Conservation (phyloP, 2,113 vertebrate genomes). For the Notarius lentiginosus region DNA sequence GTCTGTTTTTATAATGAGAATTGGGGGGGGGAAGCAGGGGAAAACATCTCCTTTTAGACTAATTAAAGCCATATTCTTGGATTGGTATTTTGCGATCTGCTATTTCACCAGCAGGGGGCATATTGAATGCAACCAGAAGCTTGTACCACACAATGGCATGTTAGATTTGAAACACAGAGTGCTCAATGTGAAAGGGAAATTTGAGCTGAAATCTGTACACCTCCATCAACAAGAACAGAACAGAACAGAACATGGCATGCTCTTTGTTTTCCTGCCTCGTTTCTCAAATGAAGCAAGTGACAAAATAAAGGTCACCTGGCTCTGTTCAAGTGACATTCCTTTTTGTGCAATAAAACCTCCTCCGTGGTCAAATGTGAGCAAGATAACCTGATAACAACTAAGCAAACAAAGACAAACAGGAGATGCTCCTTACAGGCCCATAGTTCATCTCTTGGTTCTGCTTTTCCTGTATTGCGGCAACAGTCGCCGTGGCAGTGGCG, state of each 20-base stretch:
- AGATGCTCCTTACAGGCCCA: slow-evolving; percentile 76
- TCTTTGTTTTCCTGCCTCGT: not conserved
- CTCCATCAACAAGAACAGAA: not conserved
- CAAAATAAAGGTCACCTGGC: not conserved
- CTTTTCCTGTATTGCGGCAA: slow-evolving; percentile 93
- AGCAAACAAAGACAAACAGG: slow-evolving; percentile 6
- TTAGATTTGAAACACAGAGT: not conserved
- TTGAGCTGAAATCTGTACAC: slow-evolving; percentile 14
- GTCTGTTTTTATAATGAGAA: slow-evolving; percentile 24
- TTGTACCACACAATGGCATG: slow-evolving; percentile 3
- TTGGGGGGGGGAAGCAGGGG: not conserved
- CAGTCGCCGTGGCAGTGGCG: slow-evolving; percentile 89
- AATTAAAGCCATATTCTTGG: slow-evolving; percentile 45
- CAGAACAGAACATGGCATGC: not conserved
- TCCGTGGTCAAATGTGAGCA: not conserved
- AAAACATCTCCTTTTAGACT: slow-evolving; percentile 13
- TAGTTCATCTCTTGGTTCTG: slow-evolving; percentile 95
- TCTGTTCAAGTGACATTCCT: not conserved
- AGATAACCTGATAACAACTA: not conserved
- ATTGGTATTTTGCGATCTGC: not conserved
- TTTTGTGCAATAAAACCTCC: not conserved
- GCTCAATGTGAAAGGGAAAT: slow-evolving; percentile 3
- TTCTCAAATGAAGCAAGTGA: not conserved
- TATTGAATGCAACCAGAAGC: not conserved
- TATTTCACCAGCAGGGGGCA: slow-evolving; percentile 46